A percentile compares a stretch with the other conserved stretches of the same genome.
These are phyloP conservation scores for Ernsta delagoae DNA, from an alignment of 2,888 invertebrate species.

Conservation along the genomic window DNA sequence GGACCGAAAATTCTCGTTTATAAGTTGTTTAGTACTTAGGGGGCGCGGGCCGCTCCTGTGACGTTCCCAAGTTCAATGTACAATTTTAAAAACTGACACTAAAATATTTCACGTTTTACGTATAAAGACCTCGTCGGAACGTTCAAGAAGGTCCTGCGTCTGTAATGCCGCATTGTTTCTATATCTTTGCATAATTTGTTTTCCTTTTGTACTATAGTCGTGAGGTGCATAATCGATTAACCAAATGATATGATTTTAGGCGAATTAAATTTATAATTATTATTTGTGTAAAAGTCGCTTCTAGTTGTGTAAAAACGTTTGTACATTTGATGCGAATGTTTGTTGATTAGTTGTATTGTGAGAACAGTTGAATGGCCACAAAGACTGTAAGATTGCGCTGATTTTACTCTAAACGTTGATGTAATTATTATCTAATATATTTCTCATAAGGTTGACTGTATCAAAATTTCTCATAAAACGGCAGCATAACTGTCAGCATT, in stretches of 20 bases:
- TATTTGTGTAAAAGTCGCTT: constrained; percentile 33
- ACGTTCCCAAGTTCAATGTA: neutral
- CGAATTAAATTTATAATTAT: constrained; percentile 25
- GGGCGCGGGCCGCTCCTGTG: constrained; percentile 44
- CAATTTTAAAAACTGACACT: neutral
- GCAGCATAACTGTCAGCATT: too few species aligned
- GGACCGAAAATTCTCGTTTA: neutral
- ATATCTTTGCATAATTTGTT: constrained; percentile 46
- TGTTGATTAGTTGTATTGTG: constrained; percentile 72
- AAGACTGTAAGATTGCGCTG: constrained; percentile 27
- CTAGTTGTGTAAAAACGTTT: constrained; percentile 25
- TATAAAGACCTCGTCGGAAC: neutral
- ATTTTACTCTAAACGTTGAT: constrained; percentile 13
- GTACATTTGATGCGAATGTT: constrained; percentile 41
- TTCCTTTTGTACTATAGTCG: constrained; percentile 41
- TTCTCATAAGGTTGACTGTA: too few species aligned
- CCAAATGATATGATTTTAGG: constrained; percentile 33
- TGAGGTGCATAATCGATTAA: constrained; percentile 38
- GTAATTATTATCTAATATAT: neutral
- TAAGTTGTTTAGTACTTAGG: constrained; percentile 70
- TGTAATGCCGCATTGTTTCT: constrained; percentile 61
- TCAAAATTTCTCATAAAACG: too few species aligned
- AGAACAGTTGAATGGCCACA: constrained; percentile 19
- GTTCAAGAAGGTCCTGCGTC: neutral
- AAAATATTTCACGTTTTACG: neutral